Percentiles rank a stretch among this genome's conserved stretches.
Conservation (phyloP, 2,797 vertebrate genomes). For the Odontamblyopus rebecca region DNA sequence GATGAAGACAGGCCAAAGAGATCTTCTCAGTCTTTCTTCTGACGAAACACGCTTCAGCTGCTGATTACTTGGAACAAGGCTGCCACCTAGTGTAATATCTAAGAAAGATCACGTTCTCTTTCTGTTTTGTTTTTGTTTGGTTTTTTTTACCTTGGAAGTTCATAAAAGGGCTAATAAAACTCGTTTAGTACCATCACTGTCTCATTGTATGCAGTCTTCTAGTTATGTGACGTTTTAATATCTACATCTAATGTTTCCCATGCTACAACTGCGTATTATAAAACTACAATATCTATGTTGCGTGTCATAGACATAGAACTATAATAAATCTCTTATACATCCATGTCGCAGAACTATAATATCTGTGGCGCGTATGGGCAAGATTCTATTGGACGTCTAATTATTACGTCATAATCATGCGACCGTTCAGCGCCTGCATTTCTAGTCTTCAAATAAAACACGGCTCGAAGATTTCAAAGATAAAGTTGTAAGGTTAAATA, state of each 20-base stretch:
- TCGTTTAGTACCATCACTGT: neutral
- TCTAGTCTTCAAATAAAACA: neutral
- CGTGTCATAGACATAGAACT: too few relatives aligned
- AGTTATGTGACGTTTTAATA: neutral
- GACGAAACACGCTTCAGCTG: constrained; percentile 65
- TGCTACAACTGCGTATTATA: neutral
- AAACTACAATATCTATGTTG: too few relatives aligned
- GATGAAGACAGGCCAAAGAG: constrained; percentile 75
- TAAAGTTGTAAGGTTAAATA: neutral
- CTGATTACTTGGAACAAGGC: constrained; percentile 36
- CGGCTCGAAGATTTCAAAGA: neutral
- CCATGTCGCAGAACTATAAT: too few relatives aligned
- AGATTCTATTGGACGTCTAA: neutral
- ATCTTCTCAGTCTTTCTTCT: constrained; percentile 72
- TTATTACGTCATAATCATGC: constrained; percentile 39
- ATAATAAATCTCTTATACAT: too few relatives aligned
- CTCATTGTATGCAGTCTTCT: neutral
- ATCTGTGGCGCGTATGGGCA: neutral
- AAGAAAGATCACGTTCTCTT: constrained; percentile 7
- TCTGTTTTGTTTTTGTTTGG: constrained; percentile 7
- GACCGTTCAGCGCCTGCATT: constrained; percentile 17
- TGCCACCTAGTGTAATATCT: constrained; percentile 57
- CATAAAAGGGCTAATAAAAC: neutral
- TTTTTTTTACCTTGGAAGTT: neutral
- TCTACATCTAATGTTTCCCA: too few relatives aligned